Base-by-base conservation (phyloP, 2,888 invertebrate species). In the Entomobrya proxima region DNA sequence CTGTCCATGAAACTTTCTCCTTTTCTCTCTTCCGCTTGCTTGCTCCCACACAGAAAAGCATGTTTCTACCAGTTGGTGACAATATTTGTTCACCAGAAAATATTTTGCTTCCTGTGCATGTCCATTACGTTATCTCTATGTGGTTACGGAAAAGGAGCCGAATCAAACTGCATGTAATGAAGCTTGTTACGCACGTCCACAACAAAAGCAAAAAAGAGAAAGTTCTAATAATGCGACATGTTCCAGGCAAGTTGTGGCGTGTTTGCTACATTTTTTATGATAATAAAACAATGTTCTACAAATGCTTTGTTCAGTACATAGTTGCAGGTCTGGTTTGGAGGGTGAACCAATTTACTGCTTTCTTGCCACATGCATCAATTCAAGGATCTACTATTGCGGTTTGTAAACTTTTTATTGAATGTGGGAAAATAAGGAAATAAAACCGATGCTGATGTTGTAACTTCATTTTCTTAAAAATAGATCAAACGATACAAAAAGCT, bases 91-190 rank as follows among this genome's bases (percentile, higher is more conserved):
- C 13, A 58, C 4, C 55, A 58, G 52, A 21, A 52, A 58, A 58
- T 58, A 13, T 27, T 27, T 30, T 58, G 4, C 52, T 21, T 21
- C 15, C 15, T 32, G 64, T 15, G 24, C 11, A 6, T 32, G 35
- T 35, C 11, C 15, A 3, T 47, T 47, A n/a, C 3, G 11, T 47
- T 6, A 3, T 15, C n/a, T 15, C n/a, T 5, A n/a, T 7, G 30
- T 67, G 67, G 67, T 37, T 2, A 67, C 37, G 37, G 21, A 2
- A 30, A 58, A 27, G 13, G 55, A 58, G 27, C 15, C 55, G 2
- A 30, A 1, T 18, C 27, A 35, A 76, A 76, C 58, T 76, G 76
- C 76, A 76, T 76, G 58, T 76, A 76, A 76, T 76, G 27, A 32
- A 35, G 35, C 24, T 76, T 58, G 55, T 74, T 18, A 37, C 18